A percentile compares a stretch with the other conserved stretches of the same genome.
Evolutionary conservation across 2,797 vertebrate species (phyloP).

Genomic region (Rachycentron canadum): DNA sequence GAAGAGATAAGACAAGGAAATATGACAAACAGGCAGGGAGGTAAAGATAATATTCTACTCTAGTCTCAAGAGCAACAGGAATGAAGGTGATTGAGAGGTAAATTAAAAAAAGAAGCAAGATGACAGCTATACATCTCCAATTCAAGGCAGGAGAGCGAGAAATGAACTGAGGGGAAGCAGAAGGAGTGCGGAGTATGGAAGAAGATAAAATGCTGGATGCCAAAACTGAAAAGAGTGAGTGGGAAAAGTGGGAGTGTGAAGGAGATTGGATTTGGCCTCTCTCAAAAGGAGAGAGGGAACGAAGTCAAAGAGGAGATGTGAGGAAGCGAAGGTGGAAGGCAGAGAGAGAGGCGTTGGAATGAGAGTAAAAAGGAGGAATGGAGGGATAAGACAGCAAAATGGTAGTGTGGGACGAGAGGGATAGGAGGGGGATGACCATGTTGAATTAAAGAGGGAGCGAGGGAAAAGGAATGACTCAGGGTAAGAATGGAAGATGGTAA

Average conservation of each 20-base stretch:
- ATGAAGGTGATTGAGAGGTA: constrained; percentile 41
- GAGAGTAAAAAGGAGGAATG: constrained; percentile 31
- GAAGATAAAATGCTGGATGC: constrained; percentile 66
- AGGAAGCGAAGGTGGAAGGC: constrained; percentile 32
- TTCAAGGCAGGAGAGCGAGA: constrained; percentile 33
- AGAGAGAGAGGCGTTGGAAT: constrained; percentile 16
- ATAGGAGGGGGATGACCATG: constrained; percentile 34
- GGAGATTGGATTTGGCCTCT: constrained; percentile 71
- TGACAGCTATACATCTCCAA: constrained; percentile 33
- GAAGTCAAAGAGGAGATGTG: constrained; percentile 48
- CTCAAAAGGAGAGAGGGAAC: constrained; percentile 61
- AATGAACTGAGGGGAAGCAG: constrained; percentile 39
- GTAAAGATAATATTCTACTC: constrained; percentile 36
- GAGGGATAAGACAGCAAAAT: constrained; percentile 32
- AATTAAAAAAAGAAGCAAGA: constrained; percentile 33
- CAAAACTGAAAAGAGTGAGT: constrained; percentile 49
- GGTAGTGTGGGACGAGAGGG: constrained; percentile 28
- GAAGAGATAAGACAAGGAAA: constrained; percentile 23
- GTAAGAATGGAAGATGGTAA: constrained; percentile 13
- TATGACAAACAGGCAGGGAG: constrained; percentile 30
- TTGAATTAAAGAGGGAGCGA: constrained; percentile 16
- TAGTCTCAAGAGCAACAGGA: constrained; percentile 18
- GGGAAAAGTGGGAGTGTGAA: constrained; percentile 75
- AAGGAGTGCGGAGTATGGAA: constrained; percentile 57
- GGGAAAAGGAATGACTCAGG: constrained; percentile 27